Base-by-base conservation (phyloP, 37 sponge, comb jelly and placozoan species). In the Ianthella basta region DNA sequence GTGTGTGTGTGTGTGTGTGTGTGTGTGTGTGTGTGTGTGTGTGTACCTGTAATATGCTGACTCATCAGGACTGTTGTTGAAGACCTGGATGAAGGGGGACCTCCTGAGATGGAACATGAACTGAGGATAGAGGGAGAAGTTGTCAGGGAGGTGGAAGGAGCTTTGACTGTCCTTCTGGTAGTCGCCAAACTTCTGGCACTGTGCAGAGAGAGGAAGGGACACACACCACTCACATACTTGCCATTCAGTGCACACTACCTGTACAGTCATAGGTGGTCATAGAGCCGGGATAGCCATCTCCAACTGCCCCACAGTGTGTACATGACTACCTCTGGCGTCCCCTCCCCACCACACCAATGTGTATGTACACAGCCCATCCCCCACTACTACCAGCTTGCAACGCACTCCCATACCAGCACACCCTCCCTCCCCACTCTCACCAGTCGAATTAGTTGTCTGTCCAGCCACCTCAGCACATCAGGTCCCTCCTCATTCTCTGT, bases 31-130 rank as follows among this genome's bases (percentile, higher is more conserved):
- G 30, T 29, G 30, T 64, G 50, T 8, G 50, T 44, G 50, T 44
- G 50, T 44, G 50, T 8, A 91, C 92, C 97, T 87, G 84, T 99
- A 99, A 84, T 97, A 99, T 5, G 97, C 80, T 6, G 89, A 93
- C 79, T 99, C 99, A 66, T 99, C 99, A 24, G 99, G 99, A 86
- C 97, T 97, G 91, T 97, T 97, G 85, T 99, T 99, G 89, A 99
- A 99, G 56, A 96, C 93, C 84, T 99, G 99, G 32, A 99, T 67
- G 92, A 99, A 99, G 75, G 87, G 97, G 0, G 99, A 99, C 25
- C 99, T 84, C 79, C 99, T 79, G 80, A 99, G 75, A 44, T 99
- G 99, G 86, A 99, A 99, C 96, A 99, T 93, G 78, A 99, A 99
- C 97, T 97, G 98, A 21, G 99, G 99, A 77, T 93, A 99, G 30